Percentiles rank a stretch among this genome's conserved stretches.
phyloP scores from a whole-genome alignment of 2,113 vertebrate species.

The Dicentrarchus labrax region DNA sequence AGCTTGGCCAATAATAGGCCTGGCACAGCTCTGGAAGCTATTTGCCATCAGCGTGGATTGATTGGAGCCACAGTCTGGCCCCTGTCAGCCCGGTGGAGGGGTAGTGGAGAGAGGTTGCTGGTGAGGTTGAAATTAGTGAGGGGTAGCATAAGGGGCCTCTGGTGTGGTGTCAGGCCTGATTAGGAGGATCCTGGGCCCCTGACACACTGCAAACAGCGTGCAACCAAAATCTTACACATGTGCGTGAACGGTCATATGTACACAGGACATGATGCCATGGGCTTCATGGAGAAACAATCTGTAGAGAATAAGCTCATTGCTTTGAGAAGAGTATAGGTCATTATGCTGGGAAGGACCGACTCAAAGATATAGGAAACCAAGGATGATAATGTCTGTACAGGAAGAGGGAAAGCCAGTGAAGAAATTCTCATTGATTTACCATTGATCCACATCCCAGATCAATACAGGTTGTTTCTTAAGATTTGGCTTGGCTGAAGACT shows the following conservation, averaged over 20 bases:
- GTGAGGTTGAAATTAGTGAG: constrained; percentile 73
- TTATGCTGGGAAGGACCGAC: constrained; percentile 12
- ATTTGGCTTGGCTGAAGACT: constrained; percentile 14
- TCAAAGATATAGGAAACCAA: constrained; percentile 24
- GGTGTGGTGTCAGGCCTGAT: constrained; percentile 82
- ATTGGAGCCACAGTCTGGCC: constrained; percentile 77
- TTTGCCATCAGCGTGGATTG: constrained; percentile 82
- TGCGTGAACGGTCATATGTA: constrained; percentile 20
- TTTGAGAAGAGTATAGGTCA: constrained; percentile 25
- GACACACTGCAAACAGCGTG: constrained; percentile 51
- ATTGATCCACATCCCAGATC: constrained; percentile 44
- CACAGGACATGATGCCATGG: constrained; percentile 46
- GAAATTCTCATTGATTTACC: constrained; percentile 49
- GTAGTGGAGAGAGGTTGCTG: constrained; percentile 57
- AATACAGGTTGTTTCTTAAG: constrained; percentile 31
- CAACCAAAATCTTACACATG: constrained; percentile 50
- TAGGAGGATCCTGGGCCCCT: constrained; percentile 71
- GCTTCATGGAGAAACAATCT: constrained; percentile 63
- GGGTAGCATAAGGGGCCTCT: constrained; percentile 71
- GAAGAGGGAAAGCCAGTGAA: constrained; percentile 28
- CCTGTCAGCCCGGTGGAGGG: constrained; percentile 71
- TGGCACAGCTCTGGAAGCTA: constrained; percentile 85
- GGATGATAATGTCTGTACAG: constrained; percentile 20
- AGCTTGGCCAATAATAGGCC: constrained; percentile 70
- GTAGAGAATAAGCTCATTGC: constrained; percentile 42